phyloP scores from a whole-genome alignment of 2,888 invertebrate genomes.

The Charanyca ferruginea region DNA sequence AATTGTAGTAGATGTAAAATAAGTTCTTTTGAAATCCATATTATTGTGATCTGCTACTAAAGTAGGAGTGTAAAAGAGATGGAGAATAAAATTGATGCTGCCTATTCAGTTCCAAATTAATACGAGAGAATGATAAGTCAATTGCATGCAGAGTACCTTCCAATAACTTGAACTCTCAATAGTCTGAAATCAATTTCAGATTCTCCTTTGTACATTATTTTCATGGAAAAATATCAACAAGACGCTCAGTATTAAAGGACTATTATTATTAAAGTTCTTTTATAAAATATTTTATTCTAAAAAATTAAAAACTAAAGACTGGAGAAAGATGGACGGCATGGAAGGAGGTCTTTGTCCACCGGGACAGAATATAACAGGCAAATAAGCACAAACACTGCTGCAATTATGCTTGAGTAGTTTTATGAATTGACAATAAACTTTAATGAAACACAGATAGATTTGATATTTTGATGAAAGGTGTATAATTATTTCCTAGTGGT shows the following conservation, averaged over 20 bases:
- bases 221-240: not conserved
- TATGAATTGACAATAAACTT: too few species aligned
- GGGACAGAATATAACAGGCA: too few species aligned
- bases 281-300: not conserved
- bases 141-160: constrained; percentile 26
- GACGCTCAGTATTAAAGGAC: not conserved
- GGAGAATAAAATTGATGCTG: constrained; percentile 11
- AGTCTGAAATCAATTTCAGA: constrained; percentile 10
- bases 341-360: too few species aligned
- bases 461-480: too few species aligned
- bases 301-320: too few species aligned
- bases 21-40: too few species aligned
- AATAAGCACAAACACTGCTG: too few species aligned
- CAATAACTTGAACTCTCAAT: constrained; percentile 13
- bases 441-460: too few species aligned
- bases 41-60: not conserved
- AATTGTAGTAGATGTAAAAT: too few species aligned
- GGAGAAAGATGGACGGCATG: too few species aligned
- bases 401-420: too few species aligned
- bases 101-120: constrained; percentile 6
- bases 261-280: not conserved
- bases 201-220: constrained; percentile 20
- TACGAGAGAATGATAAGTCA: constrained; percentile 15
- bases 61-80: not conserved
- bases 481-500: too few species aligned